phyloP scores from a whole-genome alignment of 2,888 invertebrate genomes.

The Lithosia quadra region DNA sequence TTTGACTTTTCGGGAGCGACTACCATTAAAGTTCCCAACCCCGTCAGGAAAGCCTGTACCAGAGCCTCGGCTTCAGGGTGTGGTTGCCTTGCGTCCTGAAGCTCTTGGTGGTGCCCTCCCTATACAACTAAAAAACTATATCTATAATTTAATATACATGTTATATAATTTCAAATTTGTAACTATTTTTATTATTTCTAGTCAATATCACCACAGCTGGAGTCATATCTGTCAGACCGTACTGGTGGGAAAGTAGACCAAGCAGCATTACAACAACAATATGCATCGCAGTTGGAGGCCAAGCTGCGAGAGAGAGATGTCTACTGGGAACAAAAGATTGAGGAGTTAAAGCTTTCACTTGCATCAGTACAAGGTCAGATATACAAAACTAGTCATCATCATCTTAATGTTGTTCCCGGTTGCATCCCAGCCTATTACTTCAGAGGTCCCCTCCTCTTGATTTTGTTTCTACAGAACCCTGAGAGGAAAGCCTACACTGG shows the following conservation, averaged over 20 bases:
- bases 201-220: conserved; percentile 83
- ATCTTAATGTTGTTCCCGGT: background rate
- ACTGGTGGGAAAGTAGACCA: conserved; percentile 78
- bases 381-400: conserved; percentile 8
- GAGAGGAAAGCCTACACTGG: too few species aligned
- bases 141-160: background rate
- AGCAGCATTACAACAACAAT: conserved; percentile 85
- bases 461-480: too few species aligned
- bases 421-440: background rate
- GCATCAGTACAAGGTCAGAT: conserved; percentile 90
- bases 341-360: conserved; percentile 85
- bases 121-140: background rate
- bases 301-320: conserved; percentile 87
- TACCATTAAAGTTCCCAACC: background rate
- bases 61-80: background rate
- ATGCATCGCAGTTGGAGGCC: conserved; percentile 86
- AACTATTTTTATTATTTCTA: conserved; percentile 52
- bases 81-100: too few species aligned
- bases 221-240: conserved; percentile 78
- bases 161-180: background rate
- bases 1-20: background rate
- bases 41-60: background rate
- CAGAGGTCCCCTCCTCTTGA: too few species aligned
- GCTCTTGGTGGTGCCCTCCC: background rate
- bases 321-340: conserved; percentile 88